Conservation (phyloP, 2,888 invertebrate genomes). For the Agriotes lineatus region DNA sequence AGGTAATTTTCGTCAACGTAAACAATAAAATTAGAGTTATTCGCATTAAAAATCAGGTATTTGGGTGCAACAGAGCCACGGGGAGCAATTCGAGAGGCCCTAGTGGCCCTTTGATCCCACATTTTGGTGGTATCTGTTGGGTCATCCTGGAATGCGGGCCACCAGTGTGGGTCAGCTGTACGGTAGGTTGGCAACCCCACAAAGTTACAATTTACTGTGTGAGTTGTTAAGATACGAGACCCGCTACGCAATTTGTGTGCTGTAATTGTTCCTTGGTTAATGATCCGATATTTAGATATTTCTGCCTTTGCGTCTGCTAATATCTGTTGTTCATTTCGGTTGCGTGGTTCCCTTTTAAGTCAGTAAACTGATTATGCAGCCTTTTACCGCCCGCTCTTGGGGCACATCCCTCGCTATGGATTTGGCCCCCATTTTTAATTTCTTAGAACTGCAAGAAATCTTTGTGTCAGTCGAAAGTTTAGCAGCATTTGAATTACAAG, state of each 20-base stretch:
- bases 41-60: too few species aligned
- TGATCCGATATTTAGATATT: constrained; percentile 49
- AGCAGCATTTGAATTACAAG: too few species aligned
- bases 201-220: constrained; percentile 48
- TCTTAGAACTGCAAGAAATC: too few species aligned
- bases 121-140: constrained; percentile 33
- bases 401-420: too few species aligned
- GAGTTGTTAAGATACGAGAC: constrained; percentile 49
- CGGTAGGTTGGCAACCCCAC: constrained; percentile 41
- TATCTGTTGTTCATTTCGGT: constrained; percentile 46
- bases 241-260: constrained; percentile 49
- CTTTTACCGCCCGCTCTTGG: constrained; percentile 13
- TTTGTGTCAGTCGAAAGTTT: too few species aligned
- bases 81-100: too few species aligned
- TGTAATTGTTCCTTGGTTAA: constrained; percentile 50
- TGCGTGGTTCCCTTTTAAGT: constrained; percentile 42
- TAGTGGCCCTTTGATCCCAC: background rate
- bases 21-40: too few species aligned
- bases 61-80: too few species aligned
- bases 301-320: constrained; percentile 45
- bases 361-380: constrained; percentile 36
- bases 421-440: too few species aligned
- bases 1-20: too few species aligned
- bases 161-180: constrained; percentile 42
- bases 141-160: constrained; percentile 43